Conservation (phyloP, 2,797 vertebrate species). For the Periophthalmus magnuspinnatus region DNA sequence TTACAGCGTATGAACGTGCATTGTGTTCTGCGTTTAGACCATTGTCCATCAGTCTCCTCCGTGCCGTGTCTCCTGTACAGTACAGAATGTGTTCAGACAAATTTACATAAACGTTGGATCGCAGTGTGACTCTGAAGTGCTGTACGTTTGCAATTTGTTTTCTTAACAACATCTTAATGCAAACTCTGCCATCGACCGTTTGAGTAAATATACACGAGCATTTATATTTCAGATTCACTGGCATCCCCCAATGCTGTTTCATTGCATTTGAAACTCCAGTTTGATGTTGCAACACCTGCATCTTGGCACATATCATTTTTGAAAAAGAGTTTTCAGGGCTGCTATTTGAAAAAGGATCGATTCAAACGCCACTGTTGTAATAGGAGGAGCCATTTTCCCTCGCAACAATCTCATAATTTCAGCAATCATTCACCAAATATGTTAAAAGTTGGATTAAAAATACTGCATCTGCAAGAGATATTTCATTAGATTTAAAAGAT, state of each 20-base stretch:
- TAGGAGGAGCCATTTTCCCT: background rate
- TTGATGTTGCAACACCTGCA: slow-evolving; percentile 38
- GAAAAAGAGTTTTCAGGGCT: no score
- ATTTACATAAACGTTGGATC: no score
- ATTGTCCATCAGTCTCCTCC: no score
- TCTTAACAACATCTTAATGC: no score
- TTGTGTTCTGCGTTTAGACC: no score
- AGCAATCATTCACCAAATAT: background rate
- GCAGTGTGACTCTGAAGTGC: no score
- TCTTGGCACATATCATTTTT: slow-evolving; percentile 24
- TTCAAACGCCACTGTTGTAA: slow-evolving; percentile 21
- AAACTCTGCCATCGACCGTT: background rate
- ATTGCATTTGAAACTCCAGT: slow-evolving; percentile 50
- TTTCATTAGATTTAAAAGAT: slow-evolving; percentile 45
- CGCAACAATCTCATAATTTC: background rate
- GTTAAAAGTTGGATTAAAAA: slow-evolving; percentile 18
- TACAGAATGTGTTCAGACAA: no score
- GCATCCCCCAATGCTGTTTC: slow-evolving; percentile 25
- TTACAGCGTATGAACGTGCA: no score
- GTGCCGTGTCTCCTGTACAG: no score
- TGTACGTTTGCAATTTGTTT: no score
- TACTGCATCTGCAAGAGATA: slow-evolving; percentile 37
- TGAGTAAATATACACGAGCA: slow-evolving; percentile 8
- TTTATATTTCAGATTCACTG: slow-evolving; percentile 21
- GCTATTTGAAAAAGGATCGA: slow-evolving; percentile 8